Conservation (phyloP, 2,797 vertebrate genomes). For the Rhinophrynus dorsalis region DNA sequence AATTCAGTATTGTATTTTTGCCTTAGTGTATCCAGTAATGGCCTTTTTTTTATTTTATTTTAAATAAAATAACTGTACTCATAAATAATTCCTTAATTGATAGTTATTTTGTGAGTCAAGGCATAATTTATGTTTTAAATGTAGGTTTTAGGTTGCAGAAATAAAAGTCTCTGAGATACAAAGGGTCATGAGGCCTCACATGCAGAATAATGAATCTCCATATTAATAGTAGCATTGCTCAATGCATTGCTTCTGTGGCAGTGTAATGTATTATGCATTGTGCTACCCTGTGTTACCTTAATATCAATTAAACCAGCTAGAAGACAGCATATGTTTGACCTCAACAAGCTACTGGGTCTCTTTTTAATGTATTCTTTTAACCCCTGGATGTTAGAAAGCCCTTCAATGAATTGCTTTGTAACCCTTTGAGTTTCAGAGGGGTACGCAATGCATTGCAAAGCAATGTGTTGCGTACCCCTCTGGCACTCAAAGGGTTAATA, state of each 20-base stretch:
- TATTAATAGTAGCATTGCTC: conserved; percentile 15
- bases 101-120: conserved; percentile 14
- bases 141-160: background rate
- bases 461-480: too few relatives aligned
- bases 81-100: conserved; percentile 23
- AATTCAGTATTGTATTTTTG: too few relatives aligned
- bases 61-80: conserved; percentile 18
- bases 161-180: too few relatives aligned
- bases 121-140: background rate
- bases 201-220: background rate
- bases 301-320: background rate
- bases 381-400: too few relatives aligned
- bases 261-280: conserved; percentile 11
- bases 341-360: background rate
- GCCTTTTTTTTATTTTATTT: background rate
- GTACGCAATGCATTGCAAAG: too few relatives aligned
- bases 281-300: background rate
- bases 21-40: conserved; percentile 18
- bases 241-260: background rate
- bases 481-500: too few relatives aligned
- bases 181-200: background rate
- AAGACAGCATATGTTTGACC: background rate
- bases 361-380: background rate
- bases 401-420: too few relatives aligned
- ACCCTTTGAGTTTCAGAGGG: too few relatives aligned